A percentile compares a stretch with the other conserved stretches of the same genome.
These are phyloP conservation scores for Heterodera carotae DNA, from an alignment of 1,140 invertebrate species.

Conservation along the genomic window DNA sequence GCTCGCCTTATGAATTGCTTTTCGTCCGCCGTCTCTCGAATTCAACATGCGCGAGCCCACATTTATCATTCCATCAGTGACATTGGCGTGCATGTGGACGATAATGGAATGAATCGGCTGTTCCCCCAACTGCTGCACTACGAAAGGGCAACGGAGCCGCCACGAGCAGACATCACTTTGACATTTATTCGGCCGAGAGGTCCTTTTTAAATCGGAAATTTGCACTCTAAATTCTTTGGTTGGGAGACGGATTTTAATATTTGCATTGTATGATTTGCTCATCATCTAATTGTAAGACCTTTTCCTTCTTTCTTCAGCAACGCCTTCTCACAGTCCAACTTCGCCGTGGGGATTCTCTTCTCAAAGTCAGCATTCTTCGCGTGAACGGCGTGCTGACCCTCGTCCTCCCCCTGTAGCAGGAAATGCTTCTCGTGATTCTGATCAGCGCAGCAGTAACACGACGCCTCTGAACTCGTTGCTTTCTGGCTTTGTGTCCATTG, in stretches of 20 bases:
- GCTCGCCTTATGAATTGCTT: constrained; percentile 33
- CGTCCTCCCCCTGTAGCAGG: too few species aligned
- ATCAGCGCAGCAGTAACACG: background rate
- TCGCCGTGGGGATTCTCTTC: background rate
- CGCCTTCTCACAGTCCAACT: background rate
- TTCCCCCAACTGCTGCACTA: constrained; percentile 15
- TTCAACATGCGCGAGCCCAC: constrained; percentile 21
- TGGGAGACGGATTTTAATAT: too few species aligned
- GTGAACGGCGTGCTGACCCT: too few species aligned
- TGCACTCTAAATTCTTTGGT: constrained; percentile 2
- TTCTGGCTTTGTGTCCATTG: constrained; percentile 22
- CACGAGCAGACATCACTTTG: constrained; percentile 23
- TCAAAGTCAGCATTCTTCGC: constrained; percentile 21
- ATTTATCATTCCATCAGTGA: constrained; percentile 20
- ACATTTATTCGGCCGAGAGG: constrained; percentile 17
- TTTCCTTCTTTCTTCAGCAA: constrained; percentile 5
- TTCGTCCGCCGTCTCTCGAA: constrained; percentile 10
- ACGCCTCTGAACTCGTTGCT: constrained; percentile 18
- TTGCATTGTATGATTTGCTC: background rate
- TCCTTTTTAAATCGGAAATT: background rate
- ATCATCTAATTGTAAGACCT: background rate
- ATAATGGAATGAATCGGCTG: constrained; percentile 22
- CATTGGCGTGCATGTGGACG: constrained; percentile 23
- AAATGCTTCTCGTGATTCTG: background rate
- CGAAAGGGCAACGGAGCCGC: constrained; percentile 21